Percentiles rank a stretch among this genome's conserved stretches.
These are phyloP conservation scores for Diaprepes abbreviatus DNA, from an alignment of 2,888 invertebrate genomes.

Conservation along the genomic window DNA sequence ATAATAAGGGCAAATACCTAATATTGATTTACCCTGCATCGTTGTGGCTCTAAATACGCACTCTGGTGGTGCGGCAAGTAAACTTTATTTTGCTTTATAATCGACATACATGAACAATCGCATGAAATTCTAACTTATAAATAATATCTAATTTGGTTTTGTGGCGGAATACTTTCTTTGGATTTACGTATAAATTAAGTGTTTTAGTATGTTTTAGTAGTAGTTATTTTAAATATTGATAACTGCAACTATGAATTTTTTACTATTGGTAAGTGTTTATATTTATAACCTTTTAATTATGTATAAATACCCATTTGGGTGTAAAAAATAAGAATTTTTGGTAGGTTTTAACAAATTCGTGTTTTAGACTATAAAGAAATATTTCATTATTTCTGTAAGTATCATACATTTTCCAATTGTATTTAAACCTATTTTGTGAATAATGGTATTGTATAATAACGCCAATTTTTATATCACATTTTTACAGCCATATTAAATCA, in stretches of 20 bases:
- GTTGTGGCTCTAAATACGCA: constrained; percentile 11
- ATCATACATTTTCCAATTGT: no score
- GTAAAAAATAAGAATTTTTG: no score
- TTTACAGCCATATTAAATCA: no score
- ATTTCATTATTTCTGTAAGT: no score
- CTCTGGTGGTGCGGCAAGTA: constrained; percentile 18
- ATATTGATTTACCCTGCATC: constrained; percentile 38
- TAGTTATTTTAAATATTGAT: neutral
- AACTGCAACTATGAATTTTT: neutral
- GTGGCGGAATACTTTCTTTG: no score
- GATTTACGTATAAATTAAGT: no score
- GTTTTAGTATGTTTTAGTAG: neutral
- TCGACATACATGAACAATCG: constrained; percentile 15
- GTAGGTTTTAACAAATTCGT: no score
- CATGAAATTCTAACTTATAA: neutral
- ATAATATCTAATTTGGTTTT: neutral
- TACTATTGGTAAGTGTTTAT: neutral
- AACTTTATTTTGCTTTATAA: constrained; percentile 28
- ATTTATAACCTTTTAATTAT: constrained; percentile 2
- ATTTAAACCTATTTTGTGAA: no score
- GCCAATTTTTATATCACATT: no score
- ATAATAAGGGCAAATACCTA: neutral
- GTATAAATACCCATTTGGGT: no score
- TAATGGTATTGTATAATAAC: no score
- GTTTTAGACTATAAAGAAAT: no score